phyloP scores from a whole-genome alignment of 1,140 invertebrate genomes.

The Philopotamus ludificatus region DNA sequence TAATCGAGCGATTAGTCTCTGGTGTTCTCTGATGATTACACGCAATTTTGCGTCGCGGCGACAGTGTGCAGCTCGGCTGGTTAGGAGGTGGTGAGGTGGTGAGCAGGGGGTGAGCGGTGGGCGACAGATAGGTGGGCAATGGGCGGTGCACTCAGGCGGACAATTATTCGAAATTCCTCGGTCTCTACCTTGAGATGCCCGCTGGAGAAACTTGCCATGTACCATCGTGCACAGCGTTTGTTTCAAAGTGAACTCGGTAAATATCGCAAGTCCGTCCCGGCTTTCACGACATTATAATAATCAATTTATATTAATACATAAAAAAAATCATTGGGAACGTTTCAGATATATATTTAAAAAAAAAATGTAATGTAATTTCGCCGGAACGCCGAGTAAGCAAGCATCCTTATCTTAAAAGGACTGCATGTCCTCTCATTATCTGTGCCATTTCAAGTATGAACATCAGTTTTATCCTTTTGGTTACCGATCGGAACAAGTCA shows the following conservation, averaged over 20 bases:
- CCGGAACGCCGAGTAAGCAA: neutral
- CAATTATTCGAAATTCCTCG: slow-evolving; percentile 40
- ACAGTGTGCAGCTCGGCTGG: neutral
- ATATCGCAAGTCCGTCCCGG: too few relatives aligned
- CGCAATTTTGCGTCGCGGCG: neutral
- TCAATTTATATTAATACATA: too few relatives aligned
- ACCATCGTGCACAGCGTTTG: slow-evolving; percentile 15
- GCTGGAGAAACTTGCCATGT: slow-evolving; percentile 6
- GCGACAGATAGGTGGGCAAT: neutral
- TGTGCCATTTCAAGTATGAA: slow-evolving; percentile 42
- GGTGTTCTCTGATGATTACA: too few relatives aligned
- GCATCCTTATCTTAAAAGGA: neutral
- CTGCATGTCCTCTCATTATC: slow-evolving; percentile 34
- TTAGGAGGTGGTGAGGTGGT: neutral
- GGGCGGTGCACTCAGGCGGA: slow-evolving; percentile 35
- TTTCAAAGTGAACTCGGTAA: slow-evolving; percentile 28
- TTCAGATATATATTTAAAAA: too few relatives aligned
- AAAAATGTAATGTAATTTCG: too few relatives aligned
- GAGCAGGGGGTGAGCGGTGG: neutral
- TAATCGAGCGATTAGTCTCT: too few relatives aligned
- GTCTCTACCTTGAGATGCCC: neutral
- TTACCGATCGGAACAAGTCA: slow-evolving; percentile 29
- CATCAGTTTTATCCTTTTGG: slow-evolving; percentile 38
- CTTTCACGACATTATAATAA: too few relatives aligned
- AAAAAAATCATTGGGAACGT: too few relatives aligned